A percentile compares a stretch with the other conserved stretches of the same genome.
These are phyloP conservation scores for Drosophila pandora DNA, from an alignment of 1,140 invertebrate genomes.

Conservation along the genomic window DNA sequence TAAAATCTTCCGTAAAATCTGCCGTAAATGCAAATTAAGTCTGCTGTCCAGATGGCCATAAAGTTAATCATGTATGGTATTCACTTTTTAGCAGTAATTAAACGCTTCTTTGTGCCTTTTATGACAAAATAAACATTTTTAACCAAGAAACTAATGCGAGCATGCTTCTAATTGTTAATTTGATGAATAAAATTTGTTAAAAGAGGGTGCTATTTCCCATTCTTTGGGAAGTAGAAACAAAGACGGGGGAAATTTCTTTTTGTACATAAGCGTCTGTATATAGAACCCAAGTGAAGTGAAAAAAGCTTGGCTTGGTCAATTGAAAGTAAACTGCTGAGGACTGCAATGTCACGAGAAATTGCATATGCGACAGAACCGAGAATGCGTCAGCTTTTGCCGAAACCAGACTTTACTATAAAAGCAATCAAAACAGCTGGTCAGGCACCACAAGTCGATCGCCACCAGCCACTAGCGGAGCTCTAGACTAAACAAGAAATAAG, in stretches of 20 bases:
- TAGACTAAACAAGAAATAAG: slow-evolving; percentile 2
- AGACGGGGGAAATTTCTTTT: background rate
- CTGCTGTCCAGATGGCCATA: slow-evolving; percentile 12
- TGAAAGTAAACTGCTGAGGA: slow-evolving; percentile 62
- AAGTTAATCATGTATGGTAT: slow-evolving; percentile 1
- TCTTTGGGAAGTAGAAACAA: background rate
- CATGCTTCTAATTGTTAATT: background rate
- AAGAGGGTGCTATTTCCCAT: background rate
- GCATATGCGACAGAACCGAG: slow-evolving; percentile 58
- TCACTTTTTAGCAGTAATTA: background rate
- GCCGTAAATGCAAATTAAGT: background rate
- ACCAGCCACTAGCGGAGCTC: background rate
- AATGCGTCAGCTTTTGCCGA: slow-evolving; percentile 43
- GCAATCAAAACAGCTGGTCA: slow-evolving; percentile 25
- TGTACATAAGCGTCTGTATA: slow-evolving; percentile 16
- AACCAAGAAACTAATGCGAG: background rate
- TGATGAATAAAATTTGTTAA: too few relatives aligned
- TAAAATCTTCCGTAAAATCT: too few relatives aligned
- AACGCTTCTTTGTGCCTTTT: background rate
- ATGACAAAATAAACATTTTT: background rate
- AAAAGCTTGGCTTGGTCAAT: slow-evolving; percentile 34
- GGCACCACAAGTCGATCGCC: slow-evolving; percentile 27
- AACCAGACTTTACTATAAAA: slow-evolving; percentile 56
- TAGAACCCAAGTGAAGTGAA: slow-evolving; percentile 5
- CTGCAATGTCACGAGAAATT: slow-evolving; percentile 72